These are phyloP conservation scores for Drosophila acutilabella DNA, from an alignment of 2,888 invertebrate genomes.

Conservation along the genomic window DNA sequence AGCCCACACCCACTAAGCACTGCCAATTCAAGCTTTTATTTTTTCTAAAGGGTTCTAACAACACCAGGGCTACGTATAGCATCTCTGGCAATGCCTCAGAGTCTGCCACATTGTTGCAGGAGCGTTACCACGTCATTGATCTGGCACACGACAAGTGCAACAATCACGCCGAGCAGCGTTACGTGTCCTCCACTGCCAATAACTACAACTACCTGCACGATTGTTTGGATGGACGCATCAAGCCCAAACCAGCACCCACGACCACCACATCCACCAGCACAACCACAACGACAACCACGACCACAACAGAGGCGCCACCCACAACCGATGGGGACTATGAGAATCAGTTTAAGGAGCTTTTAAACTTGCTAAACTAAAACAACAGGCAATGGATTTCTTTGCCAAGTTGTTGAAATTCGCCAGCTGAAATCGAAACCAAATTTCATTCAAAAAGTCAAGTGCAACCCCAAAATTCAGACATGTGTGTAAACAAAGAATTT, in stretches of 20 bases:
- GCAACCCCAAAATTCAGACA: slow-evolving; percentile 8
- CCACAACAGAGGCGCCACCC: slow-evolving; percentile 51
- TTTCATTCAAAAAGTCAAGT: not conserved
- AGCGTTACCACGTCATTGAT: slow-evolving; percentile 75
- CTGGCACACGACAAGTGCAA: slow-evolving; percentile 74
- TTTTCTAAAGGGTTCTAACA: slow-evolving; percentile 72
- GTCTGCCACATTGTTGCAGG: slow-evolving; percentile 66
- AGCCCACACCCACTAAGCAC: not conserved
- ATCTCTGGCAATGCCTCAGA: slow-evolving; percentile 82
- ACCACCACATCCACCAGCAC: slow-evolving; percentile 48
- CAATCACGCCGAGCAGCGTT: slow-evolving; percentile 68
- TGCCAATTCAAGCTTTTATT: not conserved
- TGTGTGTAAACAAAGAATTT: slow-evolving; percentile 17
- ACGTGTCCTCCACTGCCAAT: slow-evolving; percentile 70
- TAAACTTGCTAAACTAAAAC: slow-evolving; percentile 75
- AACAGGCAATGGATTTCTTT: slow-evolving; percentile 21
- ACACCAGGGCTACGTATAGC: slow-evolving; percentile 71
- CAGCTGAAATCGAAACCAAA: slow-evolving; percentile 12
- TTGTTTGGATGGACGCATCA: slow-evolving; percentile 72
- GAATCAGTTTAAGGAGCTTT: slow-evolving; percentile 74
- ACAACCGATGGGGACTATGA: slow-evolving; percentile 58
- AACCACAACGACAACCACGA: slow-evolving; percentile 61
- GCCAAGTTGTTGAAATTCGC: slow-evolving; percentile 11
- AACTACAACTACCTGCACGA: slow-evolving; percentile 77
- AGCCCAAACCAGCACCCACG: slow-evolving; percentile 53